Evolutionary conservation across 1,140 invertebrate genomes (phyloP), one percentile per base, ranked within the genome.

Genomic region (Phortica variegata): DNA sequence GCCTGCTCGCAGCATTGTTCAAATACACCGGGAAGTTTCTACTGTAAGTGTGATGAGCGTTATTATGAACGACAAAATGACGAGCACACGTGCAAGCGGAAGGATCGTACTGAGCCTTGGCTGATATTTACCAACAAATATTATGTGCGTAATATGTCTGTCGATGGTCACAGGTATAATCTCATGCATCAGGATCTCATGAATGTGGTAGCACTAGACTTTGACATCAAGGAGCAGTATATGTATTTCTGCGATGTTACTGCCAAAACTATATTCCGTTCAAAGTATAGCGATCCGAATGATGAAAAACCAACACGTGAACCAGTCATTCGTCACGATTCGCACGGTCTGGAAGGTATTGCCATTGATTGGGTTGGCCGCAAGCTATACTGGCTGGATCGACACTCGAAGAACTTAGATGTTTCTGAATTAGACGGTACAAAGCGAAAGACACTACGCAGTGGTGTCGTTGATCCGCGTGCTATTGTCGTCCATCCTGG

Each of bases 121-220:
- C 75, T 99, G 12, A 83, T 99, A 34, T 97, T 98, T 66, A 95
- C 93, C 6, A 99, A 99, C 66, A 96, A 97, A 65, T 98, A 98
- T 73, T 99, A 99, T 71, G 87, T 98, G 2, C 82, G 96, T 43
- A 97, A 98, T 59, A 90, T 98, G 84, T 93, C 93, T 0, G 83
- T 87, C 0, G 95, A 98, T 75, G 95, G 91, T 0, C 79, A 82
- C 3, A 77, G 83, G 7, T 97, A 97, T 60, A 88, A 87, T 54
- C 78, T 98, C 0, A 85, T 97, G 61, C 92, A 96, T 58, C 93
- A 97, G 75, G 95, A 97, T 68, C 82, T 98, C 0, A 88, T 95
- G 71, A 98, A 98, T 68, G 95, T 98, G 7, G 95, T 98, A 0
- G 93, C 94, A 0, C 79, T 99, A 16, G 96, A 98, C 75, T 96